Percentiles rank a stretch among this genome's conserved stretches.
These are phyloP conservation scores for Sylvilagus bachmani DNA, from an alignment of 2,113 vertebrate species.

Conservation along the genomic window DNA sequence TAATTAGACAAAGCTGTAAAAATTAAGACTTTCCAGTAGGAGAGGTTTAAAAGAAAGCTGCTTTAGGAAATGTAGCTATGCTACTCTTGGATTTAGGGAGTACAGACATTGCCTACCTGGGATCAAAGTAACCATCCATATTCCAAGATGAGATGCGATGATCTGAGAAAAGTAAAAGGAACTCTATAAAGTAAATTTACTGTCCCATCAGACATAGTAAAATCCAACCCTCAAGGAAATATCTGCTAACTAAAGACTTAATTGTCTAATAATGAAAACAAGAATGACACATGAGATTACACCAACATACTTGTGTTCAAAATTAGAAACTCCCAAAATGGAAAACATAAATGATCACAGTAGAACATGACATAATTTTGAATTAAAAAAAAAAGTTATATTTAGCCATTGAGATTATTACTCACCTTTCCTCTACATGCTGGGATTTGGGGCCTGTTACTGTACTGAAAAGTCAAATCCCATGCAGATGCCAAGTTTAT, in stretches of 20 bases:
- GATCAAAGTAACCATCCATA: background rate
- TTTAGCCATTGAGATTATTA: conserved; percentile 10
- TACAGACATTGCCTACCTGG: background rate
- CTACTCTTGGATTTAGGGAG: background rate
- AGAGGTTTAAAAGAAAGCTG: conserved; percentile 23
- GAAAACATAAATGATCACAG: background rate
- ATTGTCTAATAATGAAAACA: background rate
- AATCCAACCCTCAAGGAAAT: background rate
- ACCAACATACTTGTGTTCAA: background rate
- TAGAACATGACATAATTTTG: conserved; percentile 5
- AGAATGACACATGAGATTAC: background rate
- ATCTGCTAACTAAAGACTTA: background rate
- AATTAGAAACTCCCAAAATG: conserved; percentile 17
- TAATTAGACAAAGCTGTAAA: conserved; percentile 80
- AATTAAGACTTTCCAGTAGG: conserved; percentile 69
- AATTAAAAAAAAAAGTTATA: conserved; percentile 25
- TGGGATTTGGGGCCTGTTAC: background rate
- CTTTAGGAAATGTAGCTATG: conserved; percentile 49
- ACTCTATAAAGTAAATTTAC: background rate
- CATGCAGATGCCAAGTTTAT: background rate
- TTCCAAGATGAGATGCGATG: background rate
- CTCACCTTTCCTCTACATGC: background rate
- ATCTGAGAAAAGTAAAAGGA: background rate
- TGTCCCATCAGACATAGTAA: background rate
- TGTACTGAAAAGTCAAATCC: conserved; percentile 41